Base-by-base conservation (phyloP, 1,140 invertebrate genomes). In the Hylyphantes graminicola region DNA sequence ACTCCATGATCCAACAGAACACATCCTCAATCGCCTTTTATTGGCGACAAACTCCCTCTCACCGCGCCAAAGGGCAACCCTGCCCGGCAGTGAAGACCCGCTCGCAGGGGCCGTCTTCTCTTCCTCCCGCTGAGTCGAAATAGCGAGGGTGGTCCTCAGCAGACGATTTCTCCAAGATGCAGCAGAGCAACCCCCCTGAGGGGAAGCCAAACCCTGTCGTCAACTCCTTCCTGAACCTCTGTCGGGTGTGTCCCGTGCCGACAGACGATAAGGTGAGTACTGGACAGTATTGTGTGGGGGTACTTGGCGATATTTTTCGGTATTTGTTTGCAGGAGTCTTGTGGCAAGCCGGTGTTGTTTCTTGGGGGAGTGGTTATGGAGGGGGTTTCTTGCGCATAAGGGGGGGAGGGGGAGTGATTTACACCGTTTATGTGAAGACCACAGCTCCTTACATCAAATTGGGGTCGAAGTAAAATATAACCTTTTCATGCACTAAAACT, bases 221-320 rank as follows among this genome's bases (percentile, higher is more conserved):
- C 92, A 95, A 95, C 91, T 96, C 95, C 92, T 96, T 96, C 92
- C 96, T 95, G 94, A 96, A 96, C 92, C 92, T 96, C 91, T 96
- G 95, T 92, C 94, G 95, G 91, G 94, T 95, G 91, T 96, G 95
- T 92, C 95, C 95, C 90, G 95, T 95, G 90, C 95, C 96, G 94
- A 95, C 95, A 89, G 94, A 96, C 89, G 95, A 96, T 92, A 96
- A 96, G 95, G 95, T 96, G 92, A 93, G 88, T 85, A 35, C 35
- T 54, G 9, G 51, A n/a, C 63, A 15, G 17, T 55, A 50, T 13
- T 17, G 13, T 35, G 35, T 35, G 5, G 35, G 35, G 35, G 35
- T 35, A 35, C 35, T 35, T 35, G 35, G 35, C 35, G 35, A 35
- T 35, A 35, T 35, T 35, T 35, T 35, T 35, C 35, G 35, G 35